A percentile compares a stretch with the other conserved stretches of the same genome.
Evolutionary conservation across 2,888 invertebrate species (phyloP).

Genomic region (Seira ritae): DNA sequence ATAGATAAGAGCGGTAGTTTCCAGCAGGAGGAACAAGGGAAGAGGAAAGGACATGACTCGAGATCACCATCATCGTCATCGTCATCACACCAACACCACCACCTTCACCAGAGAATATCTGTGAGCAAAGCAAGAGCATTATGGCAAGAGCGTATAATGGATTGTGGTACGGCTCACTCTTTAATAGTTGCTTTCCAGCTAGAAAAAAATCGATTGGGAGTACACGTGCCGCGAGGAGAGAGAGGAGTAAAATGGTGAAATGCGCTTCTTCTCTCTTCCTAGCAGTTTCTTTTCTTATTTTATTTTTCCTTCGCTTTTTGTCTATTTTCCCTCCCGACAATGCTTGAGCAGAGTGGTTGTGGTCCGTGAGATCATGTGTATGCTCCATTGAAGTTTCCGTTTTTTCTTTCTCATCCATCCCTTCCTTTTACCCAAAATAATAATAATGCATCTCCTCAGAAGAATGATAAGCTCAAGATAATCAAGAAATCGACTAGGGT

Average conservation of each 20-base stretch:
- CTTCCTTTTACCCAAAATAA: slow-evolving; percentile 15
- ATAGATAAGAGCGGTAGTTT: not conserved
- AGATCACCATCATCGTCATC: slow-evolving; percentile 17
- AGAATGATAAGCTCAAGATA: slow-evolving; percentile 24
- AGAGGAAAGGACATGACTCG: slow-evolving; percentile 17
- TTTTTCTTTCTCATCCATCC: slow-evolving; percentile 11
- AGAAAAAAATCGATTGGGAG: slow-evolving; percentile 62
- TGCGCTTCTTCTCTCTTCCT: slow-evolving; percentile 22
- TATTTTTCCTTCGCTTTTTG: slow-evolving; percentile 24
- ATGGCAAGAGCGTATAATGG: slow-evolving; percentile 27
- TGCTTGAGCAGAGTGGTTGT: not conserved
- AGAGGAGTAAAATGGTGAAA: slow-evolving; percentile 51
- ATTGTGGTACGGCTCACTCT: slow-evolving; percentile 7
- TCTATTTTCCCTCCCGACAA: slow-evolving; percentile 33
- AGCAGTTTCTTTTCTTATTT: not conserved
- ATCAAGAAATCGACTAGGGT: slow-evolving; percentile 21
- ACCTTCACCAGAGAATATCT: not conserved
- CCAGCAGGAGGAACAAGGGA: not conserved
- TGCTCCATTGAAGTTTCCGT: slow-evolving; percentile 35
- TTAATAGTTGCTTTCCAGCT: slow-evolving; percentile 25
- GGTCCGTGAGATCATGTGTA: slow-evolving; percentile 37
- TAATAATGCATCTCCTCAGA: slow-evolving; percentile 4
- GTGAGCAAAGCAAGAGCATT: slow-evolving; percentile 5
- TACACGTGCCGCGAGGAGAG: slow-evolving; percentile 64
- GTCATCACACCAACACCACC: not conserved